Base-by-base conservation (phyloP, 2,888 invertebrate species). In the Dynastes grantii region DNA sequence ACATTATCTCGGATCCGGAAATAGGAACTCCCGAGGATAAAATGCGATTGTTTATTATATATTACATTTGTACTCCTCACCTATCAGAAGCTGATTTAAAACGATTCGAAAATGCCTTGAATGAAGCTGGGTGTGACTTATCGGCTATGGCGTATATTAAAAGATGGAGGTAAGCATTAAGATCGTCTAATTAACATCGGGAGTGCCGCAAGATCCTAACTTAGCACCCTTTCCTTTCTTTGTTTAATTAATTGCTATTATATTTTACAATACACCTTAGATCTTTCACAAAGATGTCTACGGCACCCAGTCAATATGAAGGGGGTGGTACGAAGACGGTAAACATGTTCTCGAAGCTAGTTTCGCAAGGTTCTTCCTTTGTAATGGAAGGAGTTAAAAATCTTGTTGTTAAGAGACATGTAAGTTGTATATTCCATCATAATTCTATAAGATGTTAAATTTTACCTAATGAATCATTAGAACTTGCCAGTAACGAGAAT, bases 331-430 rank as follows among this genome's bases (percentile, higher is more conserved):
- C 98, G 0, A 98, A 97, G 90, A 98, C 98, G 0, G 97, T 98
- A 0, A 96, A 95, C 80, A 99, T 99, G 99, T 98, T 99, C 90
- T 97, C 98, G 8, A 99, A 99, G 89, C 91, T 99, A 77, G 96
- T 99, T 85, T 96, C 96, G 8, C 98, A 98, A 87, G 98, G 98
- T 29, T 99, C 98, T 0, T 97, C 97, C 51, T 98, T 99, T 88
- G 98, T 99, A 0, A 99, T 99, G 98, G 99, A 99, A 89, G 99
- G 98, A 53, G 98, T 99, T 0, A 98, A 98, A 89, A 99, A 99
- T 91, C 92, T 99, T 85, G 99, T 99, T 22, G 97, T 99, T 8
- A 99, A 99, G 89, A 95, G 96, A 90, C 98, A 99, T 90, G 97
- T 96, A 88, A 92, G 94, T 92, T 67, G 51, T 53, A 27, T 58